These are phyloP conservation scores for Acarapis woodi DNA, from an alignment of 1,140 invertebrate genomes.

Conservation along the genomic window DNA sequence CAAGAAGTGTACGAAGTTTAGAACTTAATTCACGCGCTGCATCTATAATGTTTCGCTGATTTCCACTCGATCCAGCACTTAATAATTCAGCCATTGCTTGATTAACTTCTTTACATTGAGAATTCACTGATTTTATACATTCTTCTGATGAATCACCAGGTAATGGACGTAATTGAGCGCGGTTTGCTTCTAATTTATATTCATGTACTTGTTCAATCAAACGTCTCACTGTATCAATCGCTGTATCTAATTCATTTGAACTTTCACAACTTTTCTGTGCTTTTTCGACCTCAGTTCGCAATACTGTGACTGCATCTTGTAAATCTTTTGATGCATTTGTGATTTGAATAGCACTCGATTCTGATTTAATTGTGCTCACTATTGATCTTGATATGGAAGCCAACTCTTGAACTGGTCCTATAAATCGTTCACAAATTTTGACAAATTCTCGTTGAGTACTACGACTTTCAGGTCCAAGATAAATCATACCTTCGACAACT, in stretches of 20 bases:
- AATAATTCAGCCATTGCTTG: constrained; percentile 43
- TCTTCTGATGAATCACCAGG: constrained; percentile 58
- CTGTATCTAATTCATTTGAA: constrained; percentile 43
- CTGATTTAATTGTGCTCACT: constrained; percentile 53
- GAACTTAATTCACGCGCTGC: constrained; percentile 48
- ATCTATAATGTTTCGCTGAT: constrained; percentile 48
- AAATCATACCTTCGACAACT: constrained; percentile 44
- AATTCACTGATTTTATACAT: constrained; percentile 35
- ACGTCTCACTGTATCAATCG: constrained; percentile 42
- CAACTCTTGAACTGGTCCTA: constrained; percentile 30
- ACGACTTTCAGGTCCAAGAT: constrained; percentile 35
- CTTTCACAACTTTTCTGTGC: constrained; percentile 60
- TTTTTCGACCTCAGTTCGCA: constrained; percentile 45
- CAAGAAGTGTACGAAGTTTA: constrained; percentile 34
- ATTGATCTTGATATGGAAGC: constrained; percentile 40
- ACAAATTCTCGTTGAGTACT: constrained; percentile 49
- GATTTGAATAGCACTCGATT: constrained; percentile 36
- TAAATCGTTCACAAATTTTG: constrained; percentile 51
- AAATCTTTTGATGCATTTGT: constrained; percentile 41
- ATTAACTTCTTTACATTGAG: constrained; percentile 31
- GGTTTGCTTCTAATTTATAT: constrained; percentile 37
- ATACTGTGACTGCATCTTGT: constrained; percentile 38
- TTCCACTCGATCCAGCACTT: constrained; percentile 50
- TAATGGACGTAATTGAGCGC: constrained; percentile 37
- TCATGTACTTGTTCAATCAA: constrained; percentile 52